Base-by-base conservation (phyloP, 2,113 vertebrate genomes). In the Scomber scombrus region DNA sequence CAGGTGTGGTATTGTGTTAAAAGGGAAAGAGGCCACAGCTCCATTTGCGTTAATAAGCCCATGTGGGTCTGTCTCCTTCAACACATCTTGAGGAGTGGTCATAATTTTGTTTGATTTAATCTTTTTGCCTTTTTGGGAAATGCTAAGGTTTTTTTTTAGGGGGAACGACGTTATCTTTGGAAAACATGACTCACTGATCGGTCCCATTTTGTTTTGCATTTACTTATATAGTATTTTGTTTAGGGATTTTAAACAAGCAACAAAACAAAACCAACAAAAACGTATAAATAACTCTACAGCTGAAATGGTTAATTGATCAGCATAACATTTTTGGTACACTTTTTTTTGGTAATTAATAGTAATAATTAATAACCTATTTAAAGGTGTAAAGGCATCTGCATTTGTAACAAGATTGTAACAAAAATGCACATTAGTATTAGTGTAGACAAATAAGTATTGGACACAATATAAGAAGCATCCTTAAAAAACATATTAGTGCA, bases 1-100 rank as follows among this genome's bases (percentile, higher is more conserved):
- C 89, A 88, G 77, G 84, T 84, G 81, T 71, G 62, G 83, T 60
- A 71, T 86, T 8, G 64, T 77, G 73, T 79, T 85, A 86, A 89
- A 71, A 81, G 66, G 75, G 40, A 81, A 86, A 47, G 51, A 82
- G 80, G 66, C 78, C 76, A 70, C 49, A 21, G 55, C 71, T 89
- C 49, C 68, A 74, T 51, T 45, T 54, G 54, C 81, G 67, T 60
- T 80, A 73, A 67, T 77, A 14, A 51, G 50, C 40, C 49, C 12
- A 13, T 68, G 45, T 71, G 49, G 81, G 47, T 66, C 26, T 49
- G 14, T 73, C 46, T 80, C 11, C 26, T 19, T 18, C 63, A 61
- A 51, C 40, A 23, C 18, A 43, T 78, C 31, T 40, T 55, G 3
- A 55, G 19, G 49, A 5, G 15, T 15, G n/a, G 31, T 74, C 11